A percentile compares a stretch with the other conserved stretches of the same genome.
Evolutionary conservation across 2,797 vertebrate species (phyloP).

Genomic region (Cossypha caffra): DNA sequence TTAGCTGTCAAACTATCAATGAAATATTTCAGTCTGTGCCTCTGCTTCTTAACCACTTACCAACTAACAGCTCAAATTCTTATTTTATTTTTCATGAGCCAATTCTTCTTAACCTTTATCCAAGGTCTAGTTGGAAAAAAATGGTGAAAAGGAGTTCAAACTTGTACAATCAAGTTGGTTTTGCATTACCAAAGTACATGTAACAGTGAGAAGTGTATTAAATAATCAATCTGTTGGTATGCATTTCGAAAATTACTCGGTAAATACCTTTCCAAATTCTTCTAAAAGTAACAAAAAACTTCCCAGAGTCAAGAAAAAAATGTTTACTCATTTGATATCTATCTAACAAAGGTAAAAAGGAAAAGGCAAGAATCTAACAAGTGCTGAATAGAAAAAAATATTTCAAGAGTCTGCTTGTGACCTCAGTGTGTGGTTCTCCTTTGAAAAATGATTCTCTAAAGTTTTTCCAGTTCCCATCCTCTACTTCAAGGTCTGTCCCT

Average conservation of each 20-base stretch:
- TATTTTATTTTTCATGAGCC: not conserved
- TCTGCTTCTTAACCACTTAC: not conserved
- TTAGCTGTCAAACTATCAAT: conserved; percentile 21
- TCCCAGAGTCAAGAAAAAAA: not conserved
- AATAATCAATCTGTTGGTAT: not conserved
- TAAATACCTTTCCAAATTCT: not conserved
- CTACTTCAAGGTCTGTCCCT: not conserved
- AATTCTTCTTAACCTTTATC: not conserved
- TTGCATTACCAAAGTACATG: not conserved
- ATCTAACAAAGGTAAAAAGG: not conserved
- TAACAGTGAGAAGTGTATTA: not conserved
- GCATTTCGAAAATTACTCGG: not conserved
- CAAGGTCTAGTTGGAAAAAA: not conserved
- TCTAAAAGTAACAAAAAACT: not conserved
- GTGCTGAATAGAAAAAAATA: not conserved
- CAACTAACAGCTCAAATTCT: not conserved
- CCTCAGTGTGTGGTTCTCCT: not conserved
- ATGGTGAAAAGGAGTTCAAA: not conserved
- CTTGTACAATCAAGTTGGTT: not conserved
- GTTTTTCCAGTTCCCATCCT: not conserved
- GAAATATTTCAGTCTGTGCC: conserved; percentile 12
- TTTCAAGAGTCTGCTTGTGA: not conserved
- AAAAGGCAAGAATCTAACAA: not conserved
- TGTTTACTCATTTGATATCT: not conserved
- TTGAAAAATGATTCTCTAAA: conserved; percentile 20